phyloP scores from a whole-genome alignment of 1,140 invertebrate genomes.

The Achroia grisella region DNA sequence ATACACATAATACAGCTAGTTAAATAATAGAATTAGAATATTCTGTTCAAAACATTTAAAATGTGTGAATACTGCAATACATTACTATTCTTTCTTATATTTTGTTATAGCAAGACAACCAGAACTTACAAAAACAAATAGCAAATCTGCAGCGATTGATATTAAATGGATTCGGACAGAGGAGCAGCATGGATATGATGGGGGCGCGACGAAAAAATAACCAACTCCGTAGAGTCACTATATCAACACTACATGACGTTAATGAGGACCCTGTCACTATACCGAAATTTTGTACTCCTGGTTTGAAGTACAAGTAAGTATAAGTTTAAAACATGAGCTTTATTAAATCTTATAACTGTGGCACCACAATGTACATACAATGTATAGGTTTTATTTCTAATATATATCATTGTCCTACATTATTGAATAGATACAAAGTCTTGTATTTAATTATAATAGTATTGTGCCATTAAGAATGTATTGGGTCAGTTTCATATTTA shows the following conservation, averaged over 20 bases:
- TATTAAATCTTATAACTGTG: too few species aligned
- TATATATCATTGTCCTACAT: too few species aligned
- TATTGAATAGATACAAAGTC: too few species aligned
- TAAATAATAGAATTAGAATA: too few species aligned
- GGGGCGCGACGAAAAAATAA: conserved; percentile 35
- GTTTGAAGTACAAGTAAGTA: conserved; percentile 57
- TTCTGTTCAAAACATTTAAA: too few species aligned
- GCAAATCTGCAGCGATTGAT: conserved; percentile 43
- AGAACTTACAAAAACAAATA: conserved; percentile 57
- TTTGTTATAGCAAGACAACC: conserved; percentile 58
- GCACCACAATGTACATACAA: too few species aligned
- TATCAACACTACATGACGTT: conserved; percentile 42
- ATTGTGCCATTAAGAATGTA: too few species aligned
- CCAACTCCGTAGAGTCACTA: conserved; percentile 42
- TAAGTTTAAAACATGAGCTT: not conserved
- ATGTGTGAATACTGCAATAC: too few species aligned
- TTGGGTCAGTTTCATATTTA: too few species aligned
- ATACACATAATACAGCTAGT: too few species aligned
- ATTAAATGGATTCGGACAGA: conserved; percentile 48
- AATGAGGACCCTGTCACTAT: conserved; percentile 31
- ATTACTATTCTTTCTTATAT: conserved; percentile 10
- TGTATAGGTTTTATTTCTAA: too few species aligned
- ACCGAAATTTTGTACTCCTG: conserved; percentile 49
- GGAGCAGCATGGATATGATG: conserved; percentile 26
- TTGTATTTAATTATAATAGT: too few species aligned